These are phyloP conservation scores for Drosophila tsacasi DNA, from an alignment of 1,140 invertebrate genomes.

Conservation along the genomic window DNA sequence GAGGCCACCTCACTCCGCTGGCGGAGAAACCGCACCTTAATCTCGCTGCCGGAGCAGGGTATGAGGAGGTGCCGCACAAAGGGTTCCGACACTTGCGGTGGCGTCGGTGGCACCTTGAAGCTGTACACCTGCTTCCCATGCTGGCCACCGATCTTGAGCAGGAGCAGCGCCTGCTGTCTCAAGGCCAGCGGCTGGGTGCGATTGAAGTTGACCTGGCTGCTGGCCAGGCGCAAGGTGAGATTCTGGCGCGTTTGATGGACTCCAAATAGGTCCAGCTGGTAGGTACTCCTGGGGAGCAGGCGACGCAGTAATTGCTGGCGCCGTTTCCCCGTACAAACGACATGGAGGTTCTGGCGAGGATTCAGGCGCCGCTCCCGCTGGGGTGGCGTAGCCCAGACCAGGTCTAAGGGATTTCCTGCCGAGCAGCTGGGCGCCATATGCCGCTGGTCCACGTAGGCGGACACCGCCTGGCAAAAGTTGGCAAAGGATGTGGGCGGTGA, in stretches of 20 bases:
- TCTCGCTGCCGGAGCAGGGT: slow-evolving; percentile 78
- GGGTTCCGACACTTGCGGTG: slow-evolving; percentile 18
- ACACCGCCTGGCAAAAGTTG: slow-evolving; percentile 75
- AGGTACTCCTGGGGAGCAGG: slow-evolving; percentile 65
- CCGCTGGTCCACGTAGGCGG: slow-evolving; percentile 57
- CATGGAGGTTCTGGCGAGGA: slow-evolving; percentile 63
- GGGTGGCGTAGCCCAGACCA: slow-evolving; percentile 63
- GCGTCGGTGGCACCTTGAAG: slow-evolving; percentile 73
- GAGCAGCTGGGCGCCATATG: slow-evolving; percentile 33
- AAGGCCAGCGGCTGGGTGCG: slow-evolving; percentile 70
- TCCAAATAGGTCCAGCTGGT: slow-evolving; percentile 77
- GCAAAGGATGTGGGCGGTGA: slow-evolving; percentile 3
- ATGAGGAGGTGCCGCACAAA: slow-evolving; percentile 72
- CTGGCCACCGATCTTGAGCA: slow-evolving; percentile 72
- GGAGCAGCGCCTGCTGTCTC: slow-evolving; percentile 58
- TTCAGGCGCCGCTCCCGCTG: slow-evolving; percentile 68
- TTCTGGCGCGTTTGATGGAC: slow-evolving; percentile 75
- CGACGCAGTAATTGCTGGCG: slow-evolving; percentile 71
- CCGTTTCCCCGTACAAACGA: slow-evolving; percentile 76
- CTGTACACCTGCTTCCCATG: slow-evolving; percentile 78
- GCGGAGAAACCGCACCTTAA: slow-evolving; percentile 65
- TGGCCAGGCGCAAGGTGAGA: slow-evolving; percentile 70
- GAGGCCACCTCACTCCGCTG: slow-evolving; percentile 53
- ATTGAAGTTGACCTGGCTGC: slow-evolving; percentile 70
- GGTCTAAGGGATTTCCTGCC: slow-evolving; percentile 53